A percentile compares a stretch with the other conserved stretches of the same genome.
Evolutionary conservation across 1,140 invertebrate genomes (phyloP).

Genomic region (Drosophila ananassae): DNA sequence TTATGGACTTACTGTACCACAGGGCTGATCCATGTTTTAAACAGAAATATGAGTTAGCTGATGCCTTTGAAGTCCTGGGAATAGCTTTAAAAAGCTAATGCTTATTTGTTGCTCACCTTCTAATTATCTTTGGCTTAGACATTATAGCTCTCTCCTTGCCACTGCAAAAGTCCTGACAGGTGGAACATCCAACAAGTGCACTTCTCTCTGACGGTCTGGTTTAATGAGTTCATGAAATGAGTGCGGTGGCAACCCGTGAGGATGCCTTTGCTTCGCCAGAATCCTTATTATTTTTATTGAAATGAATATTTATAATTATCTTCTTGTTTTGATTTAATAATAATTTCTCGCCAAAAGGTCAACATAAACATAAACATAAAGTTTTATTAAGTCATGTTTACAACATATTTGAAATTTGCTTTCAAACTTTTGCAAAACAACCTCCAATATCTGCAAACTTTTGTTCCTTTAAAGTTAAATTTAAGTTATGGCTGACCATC

Average conservation of each 20-base stretch:
- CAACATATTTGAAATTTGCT: neutral
- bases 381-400: neutral
- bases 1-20: neutral
- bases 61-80: neutral
- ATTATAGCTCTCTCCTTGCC: neutral
- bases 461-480: conserved; percentile 5
- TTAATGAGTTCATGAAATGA: conserved; percentile 2
- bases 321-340: neutral
- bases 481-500: conserved; percentile 4
- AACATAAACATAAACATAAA: neutral
- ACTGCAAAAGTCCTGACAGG: conserved; percentile 10
- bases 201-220: neutral
- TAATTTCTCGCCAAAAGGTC: neutral
- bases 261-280: neutral
- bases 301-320: conserved; percentile 1
- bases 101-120: neutral
- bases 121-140: neutral
- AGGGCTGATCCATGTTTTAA: neutral
- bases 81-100: conserved; percentile 4
- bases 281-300: neutral
- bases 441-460: neutral
- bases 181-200: conserved; percentile 8
- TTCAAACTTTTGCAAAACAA: neutral
- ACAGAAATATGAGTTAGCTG: neutral
- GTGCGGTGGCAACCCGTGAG: neutral